These are phyloP conservation scores for Malacoctenus gilli DNA, from an alignment of 2,797 vertebrate genomes.

Conservation along the genomic window DNA sequence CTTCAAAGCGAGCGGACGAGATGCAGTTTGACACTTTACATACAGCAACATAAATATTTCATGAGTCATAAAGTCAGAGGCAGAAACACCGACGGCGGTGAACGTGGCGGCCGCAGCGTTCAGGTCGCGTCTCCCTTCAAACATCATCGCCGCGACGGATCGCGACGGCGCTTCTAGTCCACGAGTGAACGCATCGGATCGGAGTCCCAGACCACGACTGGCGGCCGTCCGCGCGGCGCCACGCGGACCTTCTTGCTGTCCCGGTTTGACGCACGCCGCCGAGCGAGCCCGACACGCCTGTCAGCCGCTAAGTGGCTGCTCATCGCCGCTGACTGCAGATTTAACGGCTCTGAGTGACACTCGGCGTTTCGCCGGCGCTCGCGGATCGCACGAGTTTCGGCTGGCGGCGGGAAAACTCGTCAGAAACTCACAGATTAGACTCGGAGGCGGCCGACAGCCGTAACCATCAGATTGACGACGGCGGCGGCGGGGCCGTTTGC, in stretches of 20 bases:
- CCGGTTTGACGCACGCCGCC: slow-evolving; percentile 14
- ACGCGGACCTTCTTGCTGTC: slow-evolving; percentile 5
- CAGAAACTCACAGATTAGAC: slow-evolving; percentile 21
- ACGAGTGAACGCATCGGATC: too few relatives aligned
- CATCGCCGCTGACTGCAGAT: slow-evolving; percentile 38
- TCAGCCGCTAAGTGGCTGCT: slow-evolving; percentile 41
- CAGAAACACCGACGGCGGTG: not conserved
- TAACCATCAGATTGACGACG: not conserved
- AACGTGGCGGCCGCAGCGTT: too few relatives aligned
- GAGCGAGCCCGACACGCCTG: slow-evolving; percentile 18
- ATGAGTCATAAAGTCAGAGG: slow-evolving; percentile 40
- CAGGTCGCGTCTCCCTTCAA: too few relatives aligned
- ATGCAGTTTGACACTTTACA: slow-evolving; percentile 35
- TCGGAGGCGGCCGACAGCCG: slow-evolving; percentile 14
- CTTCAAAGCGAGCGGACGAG: slow-evolving; percentile 13
- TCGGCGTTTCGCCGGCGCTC: too few relatives aligned
- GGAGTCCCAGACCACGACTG: too few relatives aligned
- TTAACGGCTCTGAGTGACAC: slow-evolving; percentile 43
- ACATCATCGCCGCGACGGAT: slow-evolving; percentile 14
- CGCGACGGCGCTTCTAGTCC: slow-evolving; percentile 10
- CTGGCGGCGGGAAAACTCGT: slow-evolving; percentile 16
- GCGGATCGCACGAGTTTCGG: too few relatives aligned
- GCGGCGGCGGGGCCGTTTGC: slow-evolving; percentile 2
- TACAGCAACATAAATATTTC: slow-evolving; percentile 20
- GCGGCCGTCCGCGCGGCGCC: too few relatives aligned